Base-by-base conservation (phyloP, 2,888 invertebrate species). In the Phyllotreta striolata region DNA sequence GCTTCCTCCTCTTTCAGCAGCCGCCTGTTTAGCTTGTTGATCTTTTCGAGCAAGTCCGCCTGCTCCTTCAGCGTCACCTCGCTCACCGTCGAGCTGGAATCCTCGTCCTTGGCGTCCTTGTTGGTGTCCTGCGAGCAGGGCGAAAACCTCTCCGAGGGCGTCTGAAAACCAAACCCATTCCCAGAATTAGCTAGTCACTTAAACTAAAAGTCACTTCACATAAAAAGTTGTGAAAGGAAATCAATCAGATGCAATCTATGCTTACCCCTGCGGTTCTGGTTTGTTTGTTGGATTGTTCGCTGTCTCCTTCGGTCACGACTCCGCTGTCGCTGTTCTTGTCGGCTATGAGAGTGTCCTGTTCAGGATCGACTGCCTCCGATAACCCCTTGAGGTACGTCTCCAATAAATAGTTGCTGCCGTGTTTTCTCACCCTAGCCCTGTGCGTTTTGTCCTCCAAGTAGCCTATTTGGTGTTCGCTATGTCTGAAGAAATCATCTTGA, bases 401-500 rank as follows among this genome's bases (percentile, higher is more conserved):
- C 10, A 92, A 83, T 52, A 92, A 84, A 78, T 92, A 92, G 80
- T 92, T 92, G 67, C 90, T 90, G 12, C 92, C 92, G 76, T 91
- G 87, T 74, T 90, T 89, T 69, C 89, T 86, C 81, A 90, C 88
- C 52, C 91, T 83, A 47, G 85, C 87, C 69, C 88, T 87, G 80
- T 92, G 92, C 35, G 91, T 89, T 76, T 91, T 89, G 76, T 91
- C 90, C 83, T 92, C 92, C 72, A 91, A 86, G 74, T 87, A 87
- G 68, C 90, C 90, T 72, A 94, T 93, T 74, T 92, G 87, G 74
- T 89, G 87, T 78, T 93, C 93, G 68, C 80, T 82, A 62, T 81
- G 80, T 62, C 82, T 82, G 68, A 41, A 75, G 74, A 72, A 24
- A 12, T 13, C n/a, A n/a, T n/a, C n/a, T n/a, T 38, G 37, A 34